Conservation (phyloP, 2,888 invertebrate species). For the Phoronis australis region DNA sequence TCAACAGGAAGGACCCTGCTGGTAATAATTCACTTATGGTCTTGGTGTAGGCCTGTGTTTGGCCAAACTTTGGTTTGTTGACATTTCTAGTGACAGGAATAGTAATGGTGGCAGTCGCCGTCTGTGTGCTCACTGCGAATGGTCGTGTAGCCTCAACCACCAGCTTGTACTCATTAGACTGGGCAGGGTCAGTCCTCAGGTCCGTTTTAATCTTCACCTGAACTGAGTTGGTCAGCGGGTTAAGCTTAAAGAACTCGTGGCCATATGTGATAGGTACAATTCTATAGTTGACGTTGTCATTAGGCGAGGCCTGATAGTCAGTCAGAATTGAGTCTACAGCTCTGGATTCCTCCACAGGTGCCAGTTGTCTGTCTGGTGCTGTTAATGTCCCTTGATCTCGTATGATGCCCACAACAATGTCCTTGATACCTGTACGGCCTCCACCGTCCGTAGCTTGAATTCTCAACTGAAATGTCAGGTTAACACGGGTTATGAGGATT, state of each 20-base stretch:
- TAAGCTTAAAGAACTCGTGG: too few relatives aligned
- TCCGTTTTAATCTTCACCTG: conserved; percentile 19
- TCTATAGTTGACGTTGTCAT: too few relatives aligned
- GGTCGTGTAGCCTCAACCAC: background rate
- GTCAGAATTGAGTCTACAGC: too few relatives aligned
- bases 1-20: conserved; percentile 29
- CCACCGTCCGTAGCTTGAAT: conserved; percentile 37
- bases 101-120: conserved; percentile 2
- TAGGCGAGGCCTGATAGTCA: too few relatives aligned
- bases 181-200: conserved; percentile 26
- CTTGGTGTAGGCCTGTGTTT: conserved; percentile 21
- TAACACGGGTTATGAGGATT: too few relatives aligned
- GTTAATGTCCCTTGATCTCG: too few relatives aligned
- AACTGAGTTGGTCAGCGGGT: too few relatives aligned
- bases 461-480: conserved; percentile 30
- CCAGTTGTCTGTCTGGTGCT: too few relatives aligned
- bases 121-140: background rate
- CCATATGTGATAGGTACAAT: too few relatives aligned
- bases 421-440: conserved; percentile 23
- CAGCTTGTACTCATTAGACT: too few relatives aligned
- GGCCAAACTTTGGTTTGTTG: conserved; percentile 25
- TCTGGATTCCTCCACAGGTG: too few relatives aligned
- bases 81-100: conserved; percentile 28
- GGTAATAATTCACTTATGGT: conserved; percentile 26
- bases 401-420: too few relatives aligned